Conservation (phyloP, 2,888 invertebrate genomes). For the Microctonus aethiopoides region DNA sequence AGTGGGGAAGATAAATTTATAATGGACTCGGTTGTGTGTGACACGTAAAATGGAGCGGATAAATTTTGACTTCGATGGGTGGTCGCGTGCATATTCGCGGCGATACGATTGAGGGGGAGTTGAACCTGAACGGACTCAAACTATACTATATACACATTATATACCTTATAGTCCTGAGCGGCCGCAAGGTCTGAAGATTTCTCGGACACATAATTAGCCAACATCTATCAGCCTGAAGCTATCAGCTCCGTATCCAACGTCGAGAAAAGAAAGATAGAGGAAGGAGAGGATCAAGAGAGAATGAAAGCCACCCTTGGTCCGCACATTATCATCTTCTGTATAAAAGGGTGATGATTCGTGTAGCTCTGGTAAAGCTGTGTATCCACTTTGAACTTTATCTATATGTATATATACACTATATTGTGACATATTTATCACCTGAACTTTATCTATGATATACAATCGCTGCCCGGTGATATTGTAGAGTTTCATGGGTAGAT, state of each 20-base stretch:
- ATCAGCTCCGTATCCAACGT: conserved; percentile 58
- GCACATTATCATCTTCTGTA: conserved; percentile 22
- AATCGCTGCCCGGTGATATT: background rate
- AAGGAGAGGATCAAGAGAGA: conserved; percentile 12
- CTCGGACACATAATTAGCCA: conserved; percentile 67
- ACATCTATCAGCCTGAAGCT: conserved; percentile 67
- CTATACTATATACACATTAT: conserved; percentile 13
- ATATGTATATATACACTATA: too few species aligned
- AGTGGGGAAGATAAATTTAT: conserved; percentile 9
- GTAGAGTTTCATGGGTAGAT: too few species aligned
- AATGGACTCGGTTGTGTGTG: conserved; percentile 12
- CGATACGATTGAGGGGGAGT: conserved; percentile 27
- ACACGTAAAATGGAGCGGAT: conserved; percentile 19
- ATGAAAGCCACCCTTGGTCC: conserved; percentile 7
- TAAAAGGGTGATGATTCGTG: conserved; percentile 5
- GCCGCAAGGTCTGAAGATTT: conserved; percentile 53
- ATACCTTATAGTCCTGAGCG: conserved; percentile 21
- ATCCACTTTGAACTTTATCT: background rate
- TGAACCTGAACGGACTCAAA: conserved; percentile 16
- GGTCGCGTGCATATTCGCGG: conserved; percentile 53
- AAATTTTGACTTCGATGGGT: conserved; percentile 56
- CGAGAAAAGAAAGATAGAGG: conserved; percentile 18
- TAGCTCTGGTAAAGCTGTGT: background rate
- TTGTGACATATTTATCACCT: conserved; percentile 7
- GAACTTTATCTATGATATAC: background rate